phyloP scores from a whole-genome alignment of 2,797 vertebrate species.

The Pseudochaenichthys georgianus region DNA sequence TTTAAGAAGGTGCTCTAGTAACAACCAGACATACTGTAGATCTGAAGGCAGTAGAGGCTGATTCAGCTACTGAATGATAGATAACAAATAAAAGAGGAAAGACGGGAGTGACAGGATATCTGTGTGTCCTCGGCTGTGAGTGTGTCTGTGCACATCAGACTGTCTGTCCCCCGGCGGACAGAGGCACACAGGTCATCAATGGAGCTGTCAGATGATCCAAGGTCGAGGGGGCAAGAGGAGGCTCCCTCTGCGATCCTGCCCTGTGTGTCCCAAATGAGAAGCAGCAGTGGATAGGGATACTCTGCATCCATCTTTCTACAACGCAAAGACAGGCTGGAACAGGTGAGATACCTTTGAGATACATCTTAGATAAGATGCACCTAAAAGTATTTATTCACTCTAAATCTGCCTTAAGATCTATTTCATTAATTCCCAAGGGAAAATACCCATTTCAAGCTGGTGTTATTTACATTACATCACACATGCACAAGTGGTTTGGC shows the following conservation, averaged over 20 bases:
- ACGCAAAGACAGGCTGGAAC: slow-evolving; percentile 88
- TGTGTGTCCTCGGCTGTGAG: slow-evolving; percentile 3
- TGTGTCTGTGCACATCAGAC: neutral
- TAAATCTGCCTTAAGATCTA: neutral
- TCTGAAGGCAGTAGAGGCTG: slow-evolving; percentile 51
- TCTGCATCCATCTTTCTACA: slow-evolving; percentile 88
- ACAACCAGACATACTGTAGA: slow-evolving; percentile 46
- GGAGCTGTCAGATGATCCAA: slow-evolving; percentile 89
- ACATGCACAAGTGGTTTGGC: no score
- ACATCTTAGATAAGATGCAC: slow-evolving; percentile 6
- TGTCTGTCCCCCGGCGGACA: slow-evolving; percentile 40
- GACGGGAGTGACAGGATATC: slow-evolving; percentile 42
- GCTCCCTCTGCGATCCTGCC: slow-evolving; percentile 70
- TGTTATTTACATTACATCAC: no score
- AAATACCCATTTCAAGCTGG: no score
- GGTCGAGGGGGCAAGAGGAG: slow-evolving; percentile 81
- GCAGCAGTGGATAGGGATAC: slow-evolving; percentile 88
- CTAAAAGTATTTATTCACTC: neutral
- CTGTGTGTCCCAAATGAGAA: slow-evolving; percentile 83
- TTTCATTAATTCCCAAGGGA: no score
- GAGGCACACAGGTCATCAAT: slow-evolving; percentile 70
- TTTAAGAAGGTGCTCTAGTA: slow-evolving; percentile 43
- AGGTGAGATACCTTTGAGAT: slow-evolving; percentile 81
- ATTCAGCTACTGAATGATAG: slow-evolving; percentile 62
- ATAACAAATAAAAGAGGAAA: slow-evolving; percentile 39